A percentile compares a stretch with the other conserved stretches of the same genome.
Conservation (phyloP, 1,140 invertebrate species). For the Pentalonia nigronervosa region DNA sequence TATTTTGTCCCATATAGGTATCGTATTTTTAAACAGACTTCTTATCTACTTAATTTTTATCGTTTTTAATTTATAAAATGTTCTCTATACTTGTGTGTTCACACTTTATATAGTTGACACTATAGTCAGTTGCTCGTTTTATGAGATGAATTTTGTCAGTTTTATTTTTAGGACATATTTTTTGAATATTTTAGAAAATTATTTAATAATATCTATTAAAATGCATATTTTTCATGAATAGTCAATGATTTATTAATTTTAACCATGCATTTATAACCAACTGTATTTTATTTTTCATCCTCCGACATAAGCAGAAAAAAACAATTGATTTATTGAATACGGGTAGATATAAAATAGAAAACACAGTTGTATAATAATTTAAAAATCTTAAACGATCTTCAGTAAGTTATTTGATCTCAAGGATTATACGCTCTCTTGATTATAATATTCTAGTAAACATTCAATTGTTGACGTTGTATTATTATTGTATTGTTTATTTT, state of each 20-base stretch:
- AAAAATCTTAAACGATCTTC: too few relatives aligned
- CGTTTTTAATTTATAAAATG: neutral
- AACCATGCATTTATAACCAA: neutral
- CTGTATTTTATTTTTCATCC: neutral
- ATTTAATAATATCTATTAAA: neutral
- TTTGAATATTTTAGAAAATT: neutral
- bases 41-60: neutral
- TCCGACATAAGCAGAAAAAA: neutral
- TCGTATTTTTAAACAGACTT: neutral
- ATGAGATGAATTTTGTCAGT: neutral
- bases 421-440: neutral
- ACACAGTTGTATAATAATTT: constrained; percentile 7
- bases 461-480: neutral
- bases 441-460: neutral
- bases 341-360: neutral
- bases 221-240: neutral
- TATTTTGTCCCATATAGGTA: neutral
- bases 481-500: neutral
- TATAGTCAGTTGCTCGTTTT: neutral
- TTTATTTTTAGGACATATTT: neutral
- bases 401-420: neutral
- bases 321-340: neutral
- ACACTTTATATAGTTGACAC: neutral
- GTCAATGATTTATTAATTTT: neutral
- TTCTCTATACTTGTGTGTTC: neutral